Conservation (phyloP, 2,888 invertebrate genomes). For the Chorisops tibialis region DNA sequence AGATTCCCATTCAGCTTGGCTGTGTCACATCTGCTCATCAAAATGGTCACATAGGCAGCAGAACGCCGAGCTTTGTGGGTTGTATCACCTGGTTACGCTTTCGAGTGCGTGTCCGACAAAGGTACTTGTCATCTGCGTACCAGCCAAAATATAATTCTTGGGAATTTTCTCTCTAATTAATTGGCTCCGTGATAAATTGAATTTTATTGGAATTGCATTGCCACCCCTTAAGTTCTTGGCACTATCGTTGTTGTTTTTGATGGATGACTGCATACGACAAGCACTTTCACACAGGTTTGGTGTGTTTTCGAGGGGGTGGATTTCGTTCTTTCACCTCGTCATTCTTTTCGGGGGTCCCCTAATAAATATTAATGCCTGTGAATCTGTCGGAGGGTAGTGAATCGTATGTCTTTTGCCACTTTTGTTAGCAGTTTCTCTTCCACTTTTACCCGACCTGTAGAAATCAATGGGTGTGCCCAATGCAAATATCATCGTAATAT, state of each 20-base stretch:
- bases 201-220: not conserved
- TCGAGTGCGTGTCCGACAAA: no score
- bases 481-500: no score
- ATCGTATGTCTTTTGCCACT: conserved; percentile 1
- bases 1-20: not conserved
- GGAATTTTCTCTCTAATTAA: conserved; percentile 21
- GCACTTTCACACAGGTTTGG: conserved; percentile 10
- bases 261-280: not conserved
- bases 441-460: conserved; percentile 1
- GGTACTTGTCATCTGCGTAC: not conserved
- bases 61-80: not conserved
- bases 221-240: no score
- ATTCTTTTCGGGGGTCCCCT: not conserved
- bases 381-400: conserved; percentile 7
- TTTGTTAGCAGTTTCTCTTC: not conserved
- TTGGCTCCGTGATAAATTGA: conserved; percentile 12
- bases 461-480: conserved; percentile 17
- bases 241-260: not conserved
- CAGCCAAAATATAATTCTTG: no score
- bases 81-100: conserved; percentile 19
- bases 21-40: not conserved
- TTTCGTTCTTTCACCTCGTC: not conserved
- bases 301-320: not conserved
- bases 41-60: conserved; percentile 2
- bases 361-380: conserved; percentile 21